Base-by-base conservation (phyloP, 2,888 invertebrate genomes). In the Andrena bicolor region DNA sequence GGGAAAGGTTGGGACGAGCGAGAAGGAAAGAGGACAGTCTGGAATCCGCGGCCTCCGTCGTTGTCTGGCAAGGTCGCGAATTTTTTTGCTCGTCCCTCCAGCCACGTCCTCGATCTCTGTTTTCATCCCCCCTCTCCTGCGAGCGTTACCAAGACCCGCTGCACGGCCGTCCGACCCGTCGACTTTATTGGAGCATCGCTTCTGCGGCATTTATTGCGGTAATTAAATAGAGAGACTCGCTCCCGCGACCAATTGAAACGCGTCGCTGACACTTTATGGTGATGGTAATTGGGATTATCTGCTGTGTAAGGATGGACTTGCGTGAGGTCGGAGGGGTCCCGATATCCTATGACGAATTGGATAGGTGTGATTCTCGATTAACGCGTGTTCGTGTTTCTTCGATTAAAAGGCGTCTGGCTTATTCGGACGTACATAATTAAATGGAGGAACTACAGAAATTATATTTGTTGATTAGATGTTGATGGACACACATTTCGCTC, bases 41-140 rank as follows among this genome's bases (percentile, higher is more conserved):
- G 83, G 75, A 82, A 86, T 80, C 80, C 80, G 82, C 86, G 90
- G 84, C 90, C 90, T 90, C 89, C 88, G 80, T 75, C 80, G 76
- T 80, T 81, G 80, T 74, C 76, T 84, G 88, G 89, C 91, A 91
- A 91, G 91, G 85, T 85, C 87, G 85, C 72, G n/a, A 28, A 76
- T 80, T 73, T 71, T 77, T 79, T 77, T 76, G 77, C 88, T 84
- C 76, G 48, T 77, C 73, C 75, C 72, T 60, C 49, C 56, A 41
- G 60, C 51, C 69, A 2, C 60, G 41, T 60, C 65, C 80, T 70
- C 78, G 13, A 51, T 60, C 53, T 51, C 16, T 26, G 58, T 63
- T 78, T 77, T 68, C 77, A 64, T 58, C 56, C 26, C 63, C 63
- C 53, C 32, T 51, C 16, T 6, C 48, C 41, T 16, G 4, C 26